Evolutionary conservation across 1,140 invertebrate species (phyloP), one percentile per base, ranked within the genome.

Genomic region (Pomacea maculata): DNA sequence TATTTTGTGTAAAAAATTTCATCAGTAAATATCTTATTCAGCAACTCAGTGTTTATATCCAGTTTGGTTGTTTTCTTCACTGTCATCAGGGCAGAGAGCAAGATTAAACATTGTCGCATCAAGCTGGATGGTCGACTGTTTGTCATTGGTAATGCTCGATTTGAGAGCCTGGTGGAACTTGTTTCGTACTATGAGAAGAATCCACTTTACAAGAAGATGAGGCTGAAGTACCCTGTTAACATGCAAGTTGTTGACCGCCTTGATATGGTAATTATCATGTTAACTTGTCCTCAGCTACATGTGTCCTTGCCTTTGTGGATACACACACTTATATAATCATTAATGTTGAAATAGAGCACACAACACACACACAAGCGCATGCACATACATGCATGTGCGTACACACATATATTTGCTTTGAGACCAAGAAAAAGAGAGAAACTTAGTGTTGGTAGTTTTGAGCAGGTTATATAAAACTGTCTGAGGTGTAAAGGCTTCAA

Each of bases 71-170:
- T 29, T 34, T 72, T 25, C 29, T n/a, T 57, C 73, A n/a, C 57
- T 61, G 15, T 61, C 83, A 81, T 64, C 87, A 97, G 96, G 87
- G 96, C 96, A 45, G 96, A 98, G 87, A 95, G 95, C 34, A 96
- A 97, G 91, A 98, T 99, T 78, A 99, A 98, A 88, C 97, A 99
- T 89, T 99, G 98, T 91, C 94, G 96, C 75, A 97, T 99, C 54
- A 96, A 96, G 90, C 93, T 96, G 68, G 97, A 99, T 89, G 97
- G 97, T 8, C 93, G 97, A 1, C 89, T 98, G 0, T 99, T 96
- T 88, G 95, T 95, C 0, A 96, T 99, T 85, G 97, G 97, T 17
- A 95, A 94, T 5, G 95, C 95, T 67, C 95, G 96, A 87, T 99
- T 98, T 92, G 97, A 99, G 92, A 97, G 95, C 87, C 92, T 99